Conservation (phyloP, 2,113 vertebrate species). For the Anser brachyrhynchus region DNA sequence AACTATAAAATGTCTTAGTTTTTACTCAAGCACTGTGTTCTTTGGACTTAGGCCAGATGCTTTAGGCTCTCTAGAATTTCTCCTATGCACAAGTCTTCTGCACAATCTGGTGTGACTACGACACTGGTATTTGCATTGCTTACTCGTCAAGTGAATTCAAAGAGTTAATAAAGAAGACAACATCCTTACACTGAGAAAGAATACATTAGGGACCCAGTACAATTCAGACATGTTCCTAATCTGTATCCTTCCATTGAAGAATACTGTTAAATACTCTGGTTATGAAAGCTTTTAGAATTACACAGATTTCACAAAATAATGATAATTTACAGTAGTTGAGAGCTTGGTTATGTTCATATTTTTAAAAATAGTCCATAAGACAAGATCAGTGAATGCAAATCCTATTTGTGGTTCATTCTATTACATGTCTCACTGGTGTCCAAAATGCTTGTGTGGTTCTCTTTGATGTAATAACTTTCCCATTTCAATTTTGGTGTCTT, state of each 20-base stretch:
- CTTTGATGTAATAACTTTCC: constrained; percentile 28
- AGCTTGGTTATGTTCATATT: neutral
- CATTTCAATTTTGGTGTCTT: constrained; percentile 57
- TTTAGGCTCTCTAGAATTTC: neutral
- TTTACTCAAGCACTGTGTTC: neutral
- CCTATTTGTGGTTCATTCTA: neutral
- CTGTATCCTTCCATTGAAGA: neutral
- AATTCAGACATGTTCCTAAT: neutral
- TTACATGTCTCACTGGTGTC: constrained; percentile 1
- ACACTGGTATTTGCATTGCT: neutral
- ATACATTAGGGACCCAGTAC: neutral
- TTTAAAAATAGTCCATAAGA: neutral
- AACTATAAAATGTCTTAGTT: neutral
- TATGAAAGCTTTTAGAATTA: neutral
- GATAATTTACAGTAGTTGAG: neutral
- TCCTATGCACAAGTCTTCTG: neutral
- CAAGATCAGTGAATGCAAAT: neutral
- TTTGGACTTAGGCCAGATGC: constrained; percentile 1
- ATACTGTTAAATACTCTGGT: neutral
- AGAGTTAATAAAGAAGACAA: neutral
- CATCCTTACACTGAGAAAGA: neutral
- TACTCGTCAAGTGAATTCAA: neutral
- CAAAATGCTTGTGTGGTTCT: constrained; percentile 3
- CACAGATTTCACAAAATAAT: neutral
- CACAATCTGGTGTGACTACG: neutral